Evolutionary conservation across 92 coral and sea anemone species (phyloP), one percentile per base, ranked within the genome.

Genomic region (Nematostella vectensis): DNA sequence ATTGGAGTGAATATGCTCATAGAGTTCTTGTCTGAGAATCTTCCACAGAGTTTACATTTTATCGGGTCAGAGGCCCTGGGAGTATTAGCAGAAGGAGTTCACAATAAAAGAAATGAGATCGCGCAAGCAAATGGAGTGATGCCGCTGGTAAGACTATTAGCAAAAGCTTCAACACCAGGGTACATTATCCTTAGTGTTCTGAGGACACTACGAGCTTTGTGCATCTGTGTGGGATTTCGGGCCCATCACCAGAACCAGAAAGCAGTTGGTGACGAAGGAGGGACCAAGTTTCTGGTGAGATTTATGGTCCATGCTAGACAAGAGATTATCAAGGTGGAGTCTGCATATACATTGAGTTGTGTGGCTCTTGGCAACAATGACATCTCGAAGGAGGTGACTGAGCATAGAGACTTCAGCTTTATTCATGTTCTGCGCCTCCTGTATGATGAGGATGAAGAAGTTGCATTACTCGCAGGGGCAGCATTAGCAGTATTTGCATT

Each of bases 41-140:
- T 79, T 31, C 81, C 95, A 2, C 77, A 80, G 53, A 78, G 72
- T 52, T 59, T 93, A 58, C 94, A 93, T 30, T 82, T 86, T 57
- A 82, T 93, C 65, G 99, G 93, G 4, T 86, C 99, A 0, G 85
- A 86, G 70, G 96, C 99, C 50, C 42, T 93, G 45, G 96, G 94
- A 52, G 93, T 93, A 2, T 71, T 93, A 13, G 96, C 99, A 0
- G 71, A 71, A 12, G 96, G 95, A 39, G 89, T 93, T 8, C 63
- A 80, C 64, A 81, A 80, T 39, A 93, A 93, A 27, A 75, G 89
- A 62, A 79, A 87, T 55, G 99, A 93, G 65, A 93, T 93, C 30
- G 74, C 89, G 17, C 55, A 69, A 15, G 82, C 85, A 8, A 81
- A 88, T 58, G 96, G 93, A 23, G 95, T 88, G 0, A 88, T 82